A percentile compares a stretch with the other conserved stretches of the same genome.
Evolutionary conservation across 2,797 vertebrate genomes (phyloP).

Genomic region (Xiphophorus birchmanni): DNA sequence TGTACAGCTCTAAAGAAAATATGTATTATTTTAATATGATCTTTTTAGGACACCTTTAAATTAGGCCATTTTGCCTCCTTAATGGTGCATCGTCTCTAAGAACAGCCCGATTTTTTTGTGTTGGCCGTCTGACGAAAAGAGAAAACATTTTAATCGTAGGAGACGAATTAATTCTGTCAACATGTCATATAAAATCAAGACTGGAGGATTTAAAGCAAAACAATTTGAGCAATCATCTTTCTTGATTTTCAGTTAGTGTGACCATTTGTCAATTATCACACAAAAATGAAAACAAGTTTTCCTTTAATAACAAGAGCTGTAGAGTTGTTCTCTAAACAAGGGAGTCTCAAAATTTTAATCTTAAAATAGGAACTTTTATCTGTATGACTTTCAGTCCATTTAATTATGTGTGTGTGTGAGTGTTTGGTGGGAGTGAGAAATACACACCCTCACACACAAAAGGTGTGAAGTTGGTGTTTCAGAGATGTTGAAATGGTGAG

Average conservation of each 20-base stretch:
- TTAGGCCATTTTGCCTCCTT: background rate
- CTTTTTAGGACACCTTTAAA: background rate
- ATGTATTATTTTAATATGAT: background rate
- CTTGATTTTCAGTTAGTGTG: background rate
- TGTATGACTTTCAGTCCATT: background rate
- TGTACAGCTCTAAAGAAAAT: background rate
- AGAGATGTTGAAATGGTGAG: background rate
- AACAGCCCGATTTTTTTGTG: background rate
- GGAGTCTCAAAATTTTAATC: background rate
- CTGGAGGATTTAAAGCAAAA: background rate
- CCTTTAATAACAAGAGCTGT: background rate
- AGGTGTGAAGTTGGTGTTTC: background rate
- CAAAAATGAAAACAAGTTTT: background rate
- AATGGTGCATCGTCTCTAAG: background rate
- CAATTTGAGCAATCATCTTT: background rate
- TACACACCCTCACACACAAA: background rate
- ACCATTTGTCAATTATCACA: background rate
- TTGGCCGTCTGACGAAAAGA: background rate
- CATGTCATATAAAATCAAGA: background rate
- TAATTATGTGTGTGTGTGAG: background rate
- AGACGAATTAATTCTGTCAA: background rate
- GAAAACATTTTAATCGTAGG: background rate
- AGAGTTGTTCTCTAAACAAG: no score
- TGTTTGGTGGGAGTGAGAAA: background rate
- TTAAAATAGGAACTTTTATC: background rate